Evolutionary conservation across 2,113 vertebrate species (phyloP).

Genomic region (Crotalus horridus): DNA sequence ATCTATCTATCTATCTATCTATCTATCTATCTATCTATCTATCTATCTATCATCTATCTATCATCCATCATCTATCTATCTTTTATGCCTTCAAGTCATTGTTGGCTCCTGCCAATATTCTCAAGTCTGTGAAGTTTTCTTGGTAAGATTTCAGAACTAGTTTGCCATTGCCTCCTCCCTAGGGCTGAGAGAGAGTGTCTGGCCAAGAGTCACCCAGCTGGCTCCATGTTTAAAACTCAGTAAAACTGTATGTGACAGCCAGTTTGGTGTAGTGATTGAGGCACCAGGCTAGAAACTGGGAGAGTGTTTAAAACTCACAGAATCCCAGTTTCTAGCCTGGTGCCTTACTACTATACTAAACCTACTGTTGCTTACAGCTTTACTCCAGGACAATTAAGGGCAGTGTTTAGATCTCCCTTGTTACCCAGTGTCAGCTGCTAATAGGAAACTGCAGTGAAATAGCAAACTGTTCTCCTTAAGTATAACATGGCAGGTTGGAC

Average conservation of each 20-base stretch:
- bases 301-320: neutral
- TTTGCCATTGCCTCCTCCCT: neutral
- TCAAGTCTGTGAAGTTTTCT: neutral
- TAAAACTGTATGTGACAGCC: neutral
- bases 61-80: neutral
- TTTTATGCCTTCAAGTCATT: neutral
- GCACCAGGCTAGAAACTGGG: neutral
- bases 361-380: neutral
- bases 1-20: too few species aligned
- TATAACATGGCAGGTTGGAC: neutral
- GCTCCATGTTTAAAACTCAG: neutral
- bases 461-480: neutral
- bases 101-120: neutral
- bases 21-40: too few species aligned
- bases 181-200: neutral
- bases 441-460: neutral
- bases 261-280: neutral
- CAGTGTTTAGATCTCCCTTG: neutral
- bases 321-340: neutral
- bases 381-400: neutral
- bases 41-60: too few species aligned
- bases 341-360: neutral
- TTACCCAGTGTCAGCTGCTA: neutral
- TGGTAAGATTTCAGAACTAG: neutral
- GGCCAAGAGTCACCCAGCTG: neutral